Evolutionary conservation across 2,888 invertebrate species (phyloP), one percentile per base, ranked within the genome.

Genomic region (Xestia c-nigrum): DNA sequence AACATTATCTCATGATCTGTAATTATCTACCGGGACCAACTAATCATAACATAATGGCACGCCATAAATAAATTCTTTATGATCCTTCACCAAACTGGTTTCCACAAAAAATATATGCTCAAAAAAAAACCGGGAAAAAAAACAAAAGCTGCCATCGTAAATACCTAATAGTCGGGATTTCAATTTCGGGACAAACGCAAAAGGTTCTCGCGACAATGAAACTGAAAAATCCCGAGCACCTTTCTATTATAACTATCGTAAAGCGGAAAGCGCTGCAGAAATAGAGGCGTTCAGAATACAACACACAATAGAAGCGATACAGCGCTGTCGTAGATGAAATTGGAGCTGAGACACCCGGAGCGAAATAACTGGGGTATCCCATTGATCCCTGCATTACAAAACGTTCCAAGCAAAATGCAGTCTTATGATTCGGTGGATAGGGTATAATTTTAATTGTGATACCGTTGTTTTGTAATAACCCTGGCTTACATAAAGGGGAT

Each of bases 401-500:
- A 24, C 24, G 16, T 1, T 14, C 16, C 82, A 87, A 69, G 65
- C 63, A 6, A 93, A 89, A 90, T 74, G 68, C 43, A 67, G 80
- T 88, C 82, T 81, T 92, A 78, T 0, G 0, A 0, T 0, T 0
- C 0, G 5, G 0, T 3, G 0, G 0, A 57, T 89, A 92, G 73
- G 84, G 89, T 84, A 74, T 47, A 85, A 74, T 88, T 83, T 91
- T 0, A 59, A 7, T 75, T 87, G 85, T 57, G 3, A 14, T 43
- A 21, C 0, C 16, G 21, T 52, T 66, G 87, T 88, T 92, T 95
- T 91, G 91, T 94, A 94, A 92, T 94, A 94, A 92, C 91, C 91
- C 90, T 90, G 91, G 93, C 94, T 94, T 95, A 96, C 94, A 95
- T 96, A 96, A 95, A 95, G 95, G 96, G 96, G 95, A 95, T 94